A percentile compares a stretch with the other conserved stretches of the same genome.
Evolutionary conservation across 2,797 vertebrate species (phyloP).

Genomic region (Microhierax caerulescens): DNA sequence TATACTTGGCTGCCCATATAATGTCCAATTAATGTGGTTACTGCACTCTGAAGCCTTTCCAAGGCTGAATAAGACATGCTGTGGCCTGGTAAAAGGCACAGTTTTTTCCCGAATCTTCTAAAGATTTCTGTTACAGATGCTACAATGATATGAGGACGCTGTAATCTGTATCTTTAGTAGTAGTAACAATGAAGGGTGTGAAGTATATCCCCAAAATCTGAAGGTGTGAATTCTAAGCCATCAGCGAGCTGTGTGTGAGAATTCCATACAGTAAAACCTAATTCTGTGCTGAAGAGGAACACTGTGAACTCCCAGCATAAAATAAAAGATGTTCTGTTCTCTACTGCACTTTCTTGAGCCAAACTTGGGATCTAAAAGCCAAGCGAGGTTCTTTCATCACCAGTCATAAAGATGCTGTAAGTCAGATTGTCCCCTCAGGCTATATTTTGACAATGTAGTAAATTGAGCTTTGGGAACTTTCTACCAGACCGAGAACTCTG

Average conservation of each 20-base stretch:
- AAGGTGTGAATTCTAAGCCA: constrained; percentile 49
- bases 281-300: constrained; percentile 48
- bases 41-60: constrained; percentile 24
- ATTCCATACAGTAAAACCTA: constrained; percentile 48
- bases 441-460: constrained; percentile 59
- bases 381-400: constrained; percentile 58
- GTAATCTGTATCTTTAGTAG: constrained; percentile 30
- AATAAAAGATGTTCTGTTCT: constrained; percentile 60
- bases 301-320: constrained; percentile 42
- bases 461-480: constrained; percentile 52
- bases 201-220: constrained; percentile 57
- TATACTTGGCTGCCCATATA: background rate
- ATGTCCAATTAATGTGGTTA: constrained; percentile 29
- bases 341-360: constrained; percentile 39
- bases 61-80: constrained; percentile 12
- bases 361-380: constrained; percentile 59
- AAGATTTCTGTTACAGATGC: constrained; percentile 11
- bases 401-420: constrained; percentile 52
- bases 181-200: constrained; percentile 51
- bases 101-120: background rate
- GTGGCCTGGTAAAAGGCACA: background rate
- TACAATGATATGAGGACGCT: constrained; percentile 27
- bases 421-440: constrained; percentile 63
- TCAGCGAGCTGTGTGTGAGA: constrained; percentile 14
- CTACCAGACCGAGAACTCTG: constrained; percentile 55